Evolutionary conservation across 2,797 vertebrate genomes (phyloP), one percentile per base, ranked within the genome.

Genomic region (Xiphophorus birchmanni): DNA sequence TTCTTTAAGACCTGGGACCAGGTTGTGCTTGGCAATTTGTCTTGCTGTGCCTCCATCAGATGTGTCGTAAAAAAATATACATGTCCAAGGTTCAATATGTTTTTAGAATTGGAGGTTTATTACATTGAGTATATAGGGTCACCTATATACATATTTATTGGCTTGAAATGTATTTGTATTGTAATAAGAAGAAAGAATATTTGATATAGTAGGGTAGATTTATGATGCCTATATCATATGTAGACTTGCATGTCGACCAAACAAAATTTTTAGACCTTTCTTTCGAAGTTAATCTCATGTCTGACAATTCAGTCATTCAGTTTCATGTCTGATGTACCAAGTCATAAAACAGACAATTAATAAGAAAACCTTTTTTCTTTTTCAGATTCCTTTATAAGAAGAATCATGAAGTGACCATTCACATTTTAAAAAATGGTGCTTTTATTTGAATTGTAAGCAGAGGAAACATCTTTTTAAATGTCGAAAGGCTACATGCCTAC

Each of bases 231-330:
- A 74, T 54, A 6, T 40, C 11, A 54, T 23, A 52, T 50, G 48
- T 52, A 4, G 17, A 21, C 12, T 74, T 54, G 11, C 18, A 35
- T 11, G 3, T 73, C 4, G 0, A 74, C n/a, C 5, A 37, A 90
- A 86, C 83, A 86, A 81, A 60, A 72, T 89, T 87, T 91, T 82
- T 78, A 80, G 86, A 82, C 77, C 48, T 65, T 85, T 76, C 73
- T 91, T 75, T 74, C 3, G 81, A 86, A 80, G 75, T 48, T 35
- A 83, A 71, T 48, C 63, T 54, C 72, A 52, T 75, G 82, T 80
- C 81, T 89, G 67, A 35, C 47, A 35, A 82, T 73, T 56, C 78
- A 54, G 50, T 54, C 50, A 54, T 26, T 52, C 6, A 8, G 50
- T 52, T 52, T 52, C 0, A 52, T 52, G 48, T 7, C 48, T 50